Conservation (phyloP, 2,797 vertebrate species). For the Parotocinclus haroldoi region DNA sequence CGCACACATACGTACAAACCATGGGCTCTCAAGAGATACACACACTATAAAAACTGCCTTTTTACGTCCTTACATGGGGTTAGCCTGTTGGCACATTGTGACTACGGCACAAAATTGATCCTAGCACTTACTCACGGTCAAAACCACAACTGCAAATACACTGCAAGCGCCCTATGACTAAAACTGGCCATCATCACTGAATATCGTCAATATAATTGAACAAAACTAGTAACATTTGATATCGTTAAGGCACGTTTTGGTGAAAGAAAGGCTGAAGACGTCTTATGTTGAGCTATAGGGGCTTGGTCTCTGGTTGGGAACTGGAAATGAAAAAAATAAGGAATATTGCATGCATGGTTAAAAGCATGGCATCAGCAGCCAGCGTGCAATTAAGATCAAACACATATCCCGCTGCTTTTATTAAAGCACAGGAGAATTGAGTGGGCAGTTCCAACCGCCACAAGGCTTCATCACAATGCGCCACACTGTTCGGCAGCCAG, state of each 20-base stretch:
- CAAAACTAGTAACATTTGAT: conserved; percentile 62
- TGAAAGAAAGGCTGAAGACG: conserved; percentile 80
- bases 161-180: conserved; percentile 60
- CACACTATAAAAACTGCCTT: conserved; percentile 63
- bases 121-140: conserved; percentile 60
- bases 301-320: conserved; percentile 25
- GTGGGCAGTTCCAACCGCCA: conserved; percentile 68
- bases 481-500: conserved; percentile 24
- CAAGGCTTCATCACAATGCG: conserved; percentile 51
- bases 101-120: conserved; percentile 63
- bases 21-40: conserved; percentile 71
- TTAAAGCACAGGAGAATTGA: conserved; percentile 67
- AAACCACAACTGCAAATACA: conserved; percentile 71
- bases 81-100: conserved; percentile 70
- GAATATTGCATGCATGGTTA: conserved; percentile 48
- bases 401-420: conserved; percentile 69
- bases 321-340: conserved; percentile 4
- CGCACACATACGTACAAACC: conserved; percentile 37
- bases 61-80: conserved; percentile 54
- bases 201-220: conserved; percentile 52
- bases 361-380: conserved; percentile 66
- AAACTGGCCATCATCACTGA: conserved; percentile 55
- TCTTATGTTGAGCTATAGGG: conserved; percentile 42
- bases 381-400: conserved; percentile 75
- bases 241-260: conserved; percentile 78